Base-by-base conservation (phyloP, 2,797 vertebrate species). In the Trachurus trachurus region DNA sequence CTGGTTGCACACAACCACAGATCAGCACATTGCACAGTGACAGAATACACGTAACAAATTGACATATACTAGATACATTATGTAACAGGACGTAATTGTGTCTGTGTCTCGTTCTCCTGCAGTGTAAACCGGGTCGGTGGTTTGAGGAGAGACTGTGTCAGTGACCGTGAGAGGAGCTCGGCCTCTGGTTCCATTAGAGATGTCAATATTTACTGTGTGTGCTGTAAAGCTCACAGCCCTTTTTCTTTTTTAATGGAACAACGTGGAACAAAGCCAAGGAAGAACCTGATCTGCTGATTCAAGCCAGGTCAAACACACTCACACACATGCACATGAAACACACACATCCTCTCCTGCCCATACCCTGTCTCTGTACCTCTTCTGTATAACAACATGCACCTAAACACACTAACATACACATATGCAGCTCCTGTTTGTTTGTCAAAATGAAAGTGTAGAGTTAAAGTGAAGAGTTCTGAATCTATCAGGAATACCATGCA, bases 161-260 rank as follows among this genome's bases (percentile, higher is more conserved):
- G 69, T 54, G 71, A 42, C 47, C 26, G 7, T 53, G 58, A 47
- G 53, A 65, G 45, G 53, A 61, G 45, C 40, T 58, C 62, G 12
- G 63, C n/a, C 39, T 26, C 8, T 19, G 50, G 4, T 50, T 74
- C 82, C 82, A 85, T 82, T 74, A 78, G 58, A 58, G 54, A 47
- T n/a, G 83, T 78, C 76, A 87, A 80, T 86, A 81, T 88, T 86
- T 66, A 86, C 83, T 56, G 66, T 74, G 76, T 47, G 42, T 11
- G 19, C 59, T 22, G 52, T 15, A 65, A 53, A 74, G 78, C 37
- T 53, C 31, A 50, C 12, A 68, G 69, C 60, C 47, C 70, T 47
- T 47, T 47, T 47, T 19, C 17, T 47, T 76, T 9, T 11, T 50
- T 54, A 66, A 37, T 39, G 16, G 50, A 58, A 50, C 57, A 19